Evolutionary conservation across 2,113 vertebrate genomes (phyloP).

Genomic region (Sciurus niger): DNA sequence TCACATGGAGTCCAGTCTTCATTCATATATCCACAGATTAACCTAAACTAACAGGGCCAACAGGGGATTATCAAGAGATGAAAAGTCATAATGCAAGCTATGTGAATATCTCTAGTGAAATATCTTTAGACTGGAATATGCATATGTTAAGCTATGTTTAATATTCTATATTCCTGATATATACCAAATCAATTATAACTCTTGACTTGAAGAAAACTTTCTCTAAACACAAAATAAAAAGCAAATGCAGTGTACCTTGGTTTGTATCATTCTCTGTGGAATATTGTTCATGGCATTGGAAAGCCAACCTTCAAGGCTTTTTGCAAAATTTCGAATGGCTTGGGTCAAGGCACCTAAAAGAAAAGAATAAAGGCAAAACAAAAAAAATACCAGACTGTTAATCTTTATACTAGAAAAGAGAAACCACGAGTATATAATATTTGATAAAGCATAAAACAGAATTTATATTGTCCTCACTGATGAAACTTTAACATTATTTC

Average conservation of each 20-base stretch:
- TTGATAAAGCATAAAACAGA: constrained; percentile 40
- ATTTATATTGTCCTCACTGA: constrained; percentile 17
- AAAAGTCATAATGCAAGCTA: background rate
- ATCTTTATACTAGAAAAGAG: constrained; percentile 54
- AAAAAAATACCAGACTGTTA: constrained; percentile 79
- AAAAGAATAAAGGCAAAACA: constrained; percentile 86
- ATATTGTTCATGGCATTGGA: constrained; percentile 98
- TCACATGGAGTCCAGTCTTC: background rate
- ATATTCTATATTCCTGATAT: constrained; percentile 5
- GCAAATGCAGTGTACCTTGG: constrained; percentile 92
- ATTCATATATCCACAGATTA: background rate
- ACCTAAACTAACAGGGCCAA: background rate
- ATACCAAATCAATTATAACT: background rate
- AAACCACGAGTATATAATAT: constrained; percentile 19
- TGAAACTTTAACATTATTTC: constrained; percentile 47
- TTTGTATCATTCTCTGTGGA: constrained; percentile 98
- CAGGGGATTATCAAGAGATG: background rate
- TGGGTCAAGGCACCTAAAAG: constrained; percentile 98
- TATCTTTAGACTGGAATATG: background rate
- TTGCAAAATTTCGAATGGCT: constrained; percentile 99
- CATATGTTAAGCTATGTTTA: background rate
- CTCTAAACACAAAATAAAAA: constrained; percentile 60
- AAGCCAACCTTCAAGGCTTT: constrained; percentile 99
- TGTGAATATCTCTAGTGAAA: background rate
- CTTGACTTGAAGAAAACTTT: constrained; percentile 62